These are phyloP conservation scores for Coilia nasus DNA, from an alignment of 2,797 vertebrate species.

Conservation along the genomic window DNA sequence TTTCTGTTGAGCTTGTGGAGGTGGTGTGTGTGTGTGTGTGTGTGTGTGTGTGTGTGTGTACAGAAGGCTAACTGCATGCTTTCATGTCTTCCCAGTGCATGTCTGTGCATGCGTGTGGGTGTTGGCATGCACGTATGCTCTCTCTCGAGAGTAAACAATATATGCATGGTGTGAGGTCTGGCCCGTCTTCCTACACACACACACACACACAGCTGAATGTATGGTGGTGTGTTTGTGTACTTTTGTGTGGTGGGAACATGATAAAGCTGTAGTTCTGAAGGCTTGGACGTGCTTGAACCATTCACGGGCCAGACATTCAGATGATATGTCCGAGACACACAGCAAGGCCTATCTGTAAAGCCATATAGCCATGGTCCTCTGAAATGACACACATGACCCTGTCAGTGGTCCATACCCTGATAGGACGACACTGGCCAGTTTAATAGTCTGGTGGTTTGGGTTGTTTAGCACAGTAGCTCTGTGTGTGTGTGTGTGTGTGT, in stretches of 20 bases:
- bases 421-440: not conserved
- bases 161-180: not conserved
- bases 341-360: not conserved
- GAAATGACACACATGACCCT: not conserved
- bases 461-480: not conserved
- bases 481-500: conserved; percentile 16
- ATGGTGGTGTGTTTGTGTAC: too few relatives aligned
- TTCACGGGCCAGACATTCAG: too few relatives aligned
- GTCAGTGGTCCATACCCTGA: not conserved
- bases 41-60: not conserved
- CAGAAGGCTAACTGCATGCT: not conserved
- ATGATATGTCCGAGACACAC: too few relatives aligned
- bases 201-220: too few relatives aligned
- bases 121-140: not conserved
- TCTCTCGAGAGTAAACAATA: not conserved
- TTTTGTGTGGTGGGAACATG: too few relatives aligned
- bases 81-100: not conserved
- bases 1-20: too few relatives aligned
- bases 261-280: too few relatives aligned
- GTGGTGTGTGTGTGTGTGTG: not conserved
- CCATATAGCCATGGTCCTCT: not conserved
- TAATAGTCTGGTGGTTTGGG: too few relatives aligned
- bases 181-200: too few relatives aligned
- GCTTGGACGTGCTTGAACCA: too few relatives aligned
- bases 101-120: not conserved